Evolutionary conservation across 2,113 vertebrate species (phyloP), one percentile per base, ranked within the genome.

Genomic region (Pseudolaguvia tuberculata): DNA sequence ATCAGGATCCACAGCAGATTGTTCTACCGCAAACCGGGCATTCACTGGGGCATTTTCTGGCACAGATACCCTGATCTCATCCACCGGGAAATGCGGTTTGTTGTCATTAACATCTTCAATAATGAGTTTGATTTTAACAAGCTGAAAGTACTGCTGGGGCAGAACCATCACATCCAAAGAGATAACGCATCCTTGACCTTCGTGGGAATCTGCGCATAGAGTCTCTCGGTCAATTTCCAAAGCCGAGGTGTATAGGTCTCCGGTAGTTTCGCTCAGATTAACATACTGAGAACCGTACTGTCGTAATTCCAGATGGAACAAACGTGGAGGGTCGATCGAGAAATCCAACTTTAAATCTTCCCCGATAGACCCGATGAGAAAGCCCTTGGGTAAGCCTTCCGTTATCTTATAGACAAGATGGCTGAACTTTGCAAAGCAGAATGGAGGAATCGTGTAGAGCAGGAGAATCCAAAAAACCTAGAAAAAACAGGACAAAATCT

Each of bases 71-170:
- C 0, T 77, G 71, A 99, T 96, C 70, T 95, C 91, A 57, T 92
- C 88, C 50, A 92, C 87, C 0, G 94, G 96, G 66, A 99, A 99
- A 72, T 58, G 87, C 0, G 97, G 97, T 0, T 91, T 92, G 51
- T 97, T 98, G 88, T 99, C 97, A 0, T 99, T 99, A 74, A 98
- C 82, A 58, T 99, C 97, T 67, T 89, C 91, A 12, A 99, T 93
- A 20, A 92, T 82, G 31, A 99, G 93, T 85, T 95, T 96, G 79
- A 99, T 91, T 88, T 99, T 99, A 82, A 98, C 89, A 6, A 99
- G 91, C 82, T 94, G 91, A 70, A 99, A 99, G 82, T 96, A 93
- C 73, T 96, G 93, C 90, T 98, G 95, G 8, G 96, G 96, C 84
- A 99, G 84, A 70, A 99, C 88, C 58, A 99, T 89, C 48, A 99